Percentiles rank a stretch among this genome's conserved stretches.
phyloP scores from a whole-genome alignment of 2,797 vertebrate genomes.

The Limosa lapponica region DNA sequence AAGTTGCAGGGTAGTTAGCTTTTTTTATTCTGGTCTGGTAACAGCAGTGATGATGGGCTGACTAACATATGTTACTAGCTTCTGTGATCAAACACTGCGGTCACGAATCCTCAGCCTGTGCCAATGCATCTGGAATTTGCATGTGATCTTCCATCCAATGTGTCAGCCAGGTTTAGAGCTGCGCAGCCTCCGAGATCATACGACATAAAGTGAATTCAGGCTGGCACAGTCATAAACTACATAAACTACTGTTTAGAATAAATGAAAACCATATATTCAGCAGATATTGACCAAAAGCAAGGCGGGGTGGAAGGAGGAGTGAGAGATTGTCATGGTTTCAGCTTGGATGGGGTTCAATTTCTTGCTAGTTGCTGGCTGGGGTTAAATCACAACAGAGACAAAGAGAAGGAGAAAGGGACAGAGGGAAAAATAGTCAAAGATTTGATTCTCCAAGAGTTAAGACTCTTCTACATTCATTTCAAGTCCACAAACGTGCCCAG shows the following conservation, averaged over 20 bases:
- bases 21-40: background rate
- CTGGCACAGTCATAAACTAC: background rate
- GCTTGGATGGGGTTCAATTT: background rate
- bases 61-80: background rate
- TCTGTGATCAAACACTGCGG: background rate
- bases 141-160: background rate
- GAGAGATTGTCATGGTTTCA: background rate
- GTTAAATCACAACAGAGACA: background rate
- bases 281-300: background rate
- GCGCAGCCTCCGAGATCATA: background rate
- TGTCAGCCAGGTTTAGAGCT: background rate
- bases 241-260: background rate
- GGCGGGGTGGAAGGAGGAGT: rapidly evolving
- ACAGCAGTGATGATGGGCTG: background rate
- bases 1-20: background rate
- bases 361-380: background rate
- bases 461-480: background rate
- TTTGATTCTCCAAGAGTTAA: background rate
- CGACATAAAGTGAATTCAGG: background rate
- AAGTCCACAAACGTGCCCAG: background rate
- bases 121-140: constrained; percentile 7
- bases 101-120: background rate
- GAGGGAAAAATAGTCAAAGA: background rate
- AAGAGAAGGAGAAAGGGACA: background rate
- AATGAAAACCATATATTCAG: background rate